Percentiles rank a stretch among this genome's conserved stretches.
These are phyloP conservation scores for Lutjanus argentimaculatus DNA, from an alignment of 2,797 vertebrate genomes.

Conservation along the genomic window DNA sequence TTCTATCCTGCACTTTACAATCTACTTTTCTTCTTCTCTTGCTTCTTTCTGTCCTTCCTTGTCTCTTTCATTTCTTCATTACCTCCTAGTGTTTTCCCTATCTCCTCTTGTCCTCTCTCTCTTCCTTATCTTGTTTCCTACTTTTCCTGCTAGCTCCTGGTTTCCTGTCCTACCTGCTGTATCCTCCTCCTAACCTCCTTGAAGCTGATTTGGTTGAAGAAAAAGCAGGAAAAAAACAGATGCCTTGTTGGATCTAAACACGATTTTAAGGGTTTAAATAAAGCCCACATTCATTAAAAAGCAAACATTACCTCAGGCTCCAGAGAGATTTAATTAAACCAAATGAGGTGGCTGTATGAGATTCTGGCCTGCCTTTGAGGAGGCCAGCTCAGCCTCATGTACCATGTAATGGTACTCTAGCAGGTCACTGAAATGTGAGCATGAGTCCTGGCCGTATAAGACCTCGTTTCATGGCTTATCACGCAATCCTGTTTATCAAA, in stretches of 20 bases:
- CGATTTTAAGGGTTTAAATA: background rate
- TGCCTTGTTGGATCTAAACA: background rate
- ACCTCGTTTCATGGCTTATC: constrained; percentile 20
- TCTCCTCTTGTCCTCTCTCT: background rate
- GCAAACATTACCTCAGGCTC: background rate
- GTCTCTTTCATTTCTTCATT: too few relatives aligned
- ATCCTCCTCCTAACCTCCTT: background rate
- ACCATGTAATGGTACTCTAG: constrained; percentile 34
- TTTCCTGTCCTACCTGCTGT: background rate
- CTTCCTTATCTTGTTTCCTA: too few relatives aligned
- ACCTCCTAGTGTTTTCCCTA: background rate
- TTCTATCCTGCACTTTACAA: background rate
- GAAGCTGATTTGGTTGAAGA: background rate
- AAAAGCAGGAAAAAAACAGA: background rate
- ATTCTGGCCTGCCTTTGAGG: constrained; percentile 4
- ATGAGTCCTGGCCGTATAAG: constrained; percentile 8
- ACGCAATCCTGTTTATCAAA: constrained; percentile 1
- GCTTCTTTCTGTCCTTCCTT: background rate
- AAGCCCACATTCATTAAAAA: background rate
- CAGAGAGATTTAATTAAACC: constrained; percentile 9
- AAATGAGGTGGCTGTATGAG: background rate
- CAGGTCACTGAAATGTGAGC: constrained; percentile 51
- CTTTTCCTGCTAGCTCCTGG: background rate
- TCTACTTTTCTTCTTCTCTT: background rate
- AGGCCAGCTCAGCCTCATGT: constrained; percentile 25